phyloP scores from a whole-genome alignment of 2,888 invertebrate genomes.

The Nipponacmea schrenckii region DNA sequence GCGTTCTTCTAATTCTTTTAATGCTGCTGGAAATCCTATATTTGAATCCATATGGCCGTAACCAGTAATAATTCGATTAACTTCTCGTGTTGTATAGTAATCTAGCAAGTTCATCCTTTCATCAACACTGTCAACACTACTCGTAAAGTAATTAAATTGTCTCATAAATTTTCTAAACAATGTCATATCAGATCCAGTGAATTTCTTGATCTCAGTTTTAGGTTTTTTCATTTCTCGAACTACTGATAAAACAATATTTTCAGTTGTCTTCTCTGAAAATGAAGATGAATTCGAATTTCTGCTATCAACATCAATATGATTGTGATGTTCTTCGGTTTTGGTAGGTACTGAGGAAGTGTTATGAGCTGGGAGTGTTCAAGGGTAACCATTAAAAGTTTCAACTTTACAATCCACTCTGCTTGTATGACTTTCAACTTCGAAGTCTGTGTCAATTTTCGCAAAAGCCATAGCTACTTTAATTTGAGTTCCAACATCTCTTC shows the following conservation, averaged over 20 bases:
- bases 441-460: no score
- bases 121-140: background rate
- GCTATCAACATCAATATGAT: background rate
- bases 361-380: no score
- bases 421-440: no score
- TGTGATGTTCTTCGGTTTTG: background rate
- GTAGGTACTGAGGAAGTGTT: no score
- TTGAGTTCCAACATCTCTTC: background rate
- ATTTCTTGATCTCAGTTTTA: background rate
- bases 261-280: background rate
- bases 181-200: background rate
- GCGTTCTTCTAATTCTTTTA: constrained; percentile 9
- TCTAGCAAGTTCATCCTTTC: constrained; percentile 10
- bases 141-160: background rate
- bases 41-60: background rate
- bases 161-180: background rate
- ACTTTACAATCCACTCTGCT: no score
- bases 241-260: background rate
- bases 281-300: no score
- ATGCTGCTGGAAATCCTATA: background rate
- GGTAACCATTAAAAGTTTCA: no score
- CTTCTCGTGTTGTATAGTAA: background rate
- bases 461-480: background rate
- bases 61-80: background rate
- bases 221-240: background rate